These are phyloP conservation scores for Natator depressus DNA, from an alignment of 2,113 vertebrate genomes.

Conservation along the genomic window DNA sequence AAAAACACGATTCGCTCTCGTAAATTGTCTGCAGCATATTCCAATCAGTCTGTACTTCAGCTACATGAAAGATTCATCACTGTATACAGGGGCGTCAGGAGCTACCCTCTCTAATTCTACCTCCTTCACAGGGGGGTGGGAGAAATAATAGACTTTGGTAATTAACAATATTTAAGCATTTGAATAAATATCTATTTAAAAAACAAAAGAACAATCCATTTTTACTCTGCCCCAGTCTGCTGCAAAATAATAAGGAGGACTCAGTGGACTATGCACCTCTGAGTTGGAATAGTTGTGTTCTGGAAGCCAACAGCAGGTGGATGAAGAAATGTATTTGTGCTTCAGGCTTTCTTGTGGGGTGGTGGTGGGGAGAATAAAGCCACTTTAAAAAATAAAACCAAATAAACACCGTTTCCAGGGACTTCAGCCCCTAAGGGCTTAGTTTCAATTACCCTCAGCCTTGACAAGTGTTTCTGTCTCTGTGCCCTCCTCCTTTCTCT, in stretches of 20 bases:
- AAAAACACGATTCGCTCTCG: conserved; percentile 98
- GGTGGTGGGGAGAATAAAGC: conserved; percentile 23
- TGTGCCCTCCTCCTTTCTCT: conserved; percentile 36
- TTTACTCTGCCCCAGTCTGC: conserved; percentile 50
- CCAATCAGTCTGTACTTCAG: conserved; percentile 91
- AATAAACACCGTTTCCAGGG: conserved; percentile 56
- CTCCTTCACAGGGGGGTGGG: conserved; percentile 78
- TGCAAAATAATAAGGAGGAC: conserved; percentile 22
- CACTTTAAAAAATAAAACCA: conserved; percentile 48
- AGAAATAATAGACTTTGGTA: conserved; percentile 40
- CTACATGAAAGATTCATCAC: conserved; percentile 84
- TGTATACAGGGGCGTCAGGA: conserved; percentile 84
- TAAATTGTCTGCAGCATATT: conserved; percentile 99
- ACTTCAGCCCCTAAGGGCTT: conserved; percentile 38
- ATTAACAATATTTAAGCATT: conserved; percentile 51
- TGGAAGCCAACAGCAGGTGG: conserved; percentile 79
- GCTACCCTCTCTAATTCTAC: conserved; percentile 81
- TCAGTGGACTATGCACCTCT: conserved; percentile 33
- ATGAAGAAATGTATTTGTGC: conserved; percentile 68
- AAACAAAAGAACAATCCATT: not conserved
- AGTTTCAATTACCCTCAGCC: conserved; percentile 37
- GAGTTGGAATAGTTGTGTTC: conserved; percentile 40
- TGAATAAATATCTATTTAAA: conserved; percentile 10
- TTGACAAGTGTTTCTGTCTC: conserved; percentile 31
- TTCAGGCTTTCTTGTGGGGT: conserved; percentile 56